Conservation (phyloP, 2,113 vertebrate species). For the Cephalopterus ornatus region DNA sequence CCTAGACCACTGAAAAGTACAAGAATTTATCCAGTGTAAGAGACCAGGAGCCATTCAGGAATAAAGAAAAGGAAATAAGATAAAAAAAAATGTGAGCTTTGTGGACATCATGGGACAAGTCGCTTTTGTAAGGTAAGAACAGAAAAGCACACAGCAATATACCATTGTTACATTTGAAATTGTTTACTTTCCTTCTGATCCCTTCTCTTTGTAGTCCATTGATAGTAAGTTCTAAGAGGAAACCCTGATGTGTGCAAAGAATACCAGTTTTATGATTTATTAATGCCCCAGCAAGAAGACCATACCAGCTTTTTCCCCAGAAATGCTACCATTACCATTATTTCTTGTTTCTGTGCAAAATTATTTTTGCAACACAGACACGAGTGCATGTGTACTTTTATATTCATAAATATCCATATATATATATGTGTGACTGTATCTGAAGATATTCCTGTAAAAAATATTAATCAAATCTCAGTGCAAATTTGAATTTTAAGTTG, state of each 20-base stretch:
- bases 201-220: conserved; percentile 34
- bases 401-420: neutral
- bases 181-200: conserved; percentile 45
- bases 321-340: neutral
- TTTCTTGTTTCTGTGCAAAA: neutral
- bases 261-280: conserved; percentile 43
- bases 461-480: neutral
- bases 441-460: neutral
- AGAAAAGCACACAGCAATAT: neutral
- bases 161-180: conserved; percentile 12
- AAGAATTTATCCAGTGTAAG: neutral
- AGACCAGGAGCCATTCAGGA: neutral
- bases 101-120: neutral
- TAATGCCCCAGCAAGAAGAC: conserved; percentile 10
- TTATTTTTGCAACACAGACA: neutral
- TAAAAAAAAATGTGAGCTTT: neutral
- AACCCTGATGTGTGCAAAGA: conserved; percentile 47
- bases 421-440: neutral
- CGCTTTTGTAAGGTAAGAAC: neutral
- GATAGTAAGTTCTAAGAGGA: conserved; percentile 16
- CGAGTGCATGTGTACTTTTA: neutral
- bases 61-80: neutral
- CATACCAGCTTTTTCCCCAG: neutral
- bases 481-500: conserved; percentile 17
- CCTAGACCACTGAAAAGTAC: neutral